These are phyloP conservation scores for Scolanthus callimorphus DNA, from an alignment of 92 coral and sea anemone species.

Conservation along the genomic window DNA sequence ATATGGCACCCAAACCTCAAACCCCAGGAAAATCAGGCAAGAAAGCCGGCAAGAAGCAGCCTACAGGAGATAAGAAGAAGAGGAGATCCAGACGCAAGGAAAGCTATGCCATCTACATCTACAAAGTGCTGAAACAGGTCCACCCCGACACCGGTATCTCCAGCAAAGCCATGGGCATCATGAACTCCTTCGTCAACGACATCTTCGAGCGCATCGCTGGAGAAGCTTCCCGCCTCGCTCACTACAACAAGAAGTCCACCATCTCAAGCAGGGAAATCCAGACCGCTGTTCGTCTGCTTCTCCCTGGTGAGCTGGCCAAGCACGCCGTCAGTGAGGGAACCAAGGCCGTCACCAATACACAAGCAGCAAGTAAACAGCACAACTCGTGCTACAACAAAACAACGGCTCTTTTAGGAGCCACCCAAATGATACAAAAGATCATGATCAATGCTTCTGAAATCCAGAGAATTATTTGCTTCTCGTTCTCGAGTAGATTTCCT, in stretches of 20 bases:
- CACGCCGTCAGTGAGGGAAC: constrained; percentile 81
- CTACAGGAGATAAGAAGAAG: too few species aligned
- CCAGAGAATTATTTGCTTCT: too few species aligned
- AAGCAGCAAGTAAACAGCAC: too few species aligned
- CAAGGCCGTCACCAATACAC: constrained; percentile 76
- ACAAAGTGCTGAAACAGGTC: constrained; percentile 61
- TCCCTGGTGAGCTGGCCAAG: constrained; percentile 81
- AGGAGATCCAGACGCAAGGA: constrained; percentile 46
- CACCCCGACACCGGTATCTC: constrained; percentile 72
- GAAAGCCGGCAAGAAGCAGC: too few species aligned
- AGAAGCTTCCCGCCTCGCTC: constrained; percentile 56
- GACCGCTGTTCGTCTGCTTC: constrained; percentile 44
- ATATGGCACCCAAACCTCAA: too few species aligned
- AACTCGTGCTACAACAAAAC: too few species aligned
- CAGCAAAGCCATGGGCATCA: constrained; percentile 64
- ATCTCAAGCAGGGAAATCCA: constrained; percentile 35
- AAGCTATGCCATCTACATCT: constrained; percentile 51
- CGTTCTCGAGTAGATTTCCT: too few species aligned
- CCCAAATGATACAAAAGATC: too few species aligned
- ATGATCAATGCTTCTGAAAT: too few species aligned
- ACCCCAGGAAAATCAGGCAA: too few species aligned
- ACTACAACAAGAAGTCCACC: constrained; percentile 63
- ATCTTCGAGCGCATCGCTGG: constrained; percentile 64
- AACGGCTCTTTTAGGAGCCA: too few species aligned
- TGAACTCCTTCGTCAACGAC: constrained; percentile 71